phyloP scores from a whole-genome alignment of 92 coral and sea anemone species.

The Phenganax marumi region DNA sequence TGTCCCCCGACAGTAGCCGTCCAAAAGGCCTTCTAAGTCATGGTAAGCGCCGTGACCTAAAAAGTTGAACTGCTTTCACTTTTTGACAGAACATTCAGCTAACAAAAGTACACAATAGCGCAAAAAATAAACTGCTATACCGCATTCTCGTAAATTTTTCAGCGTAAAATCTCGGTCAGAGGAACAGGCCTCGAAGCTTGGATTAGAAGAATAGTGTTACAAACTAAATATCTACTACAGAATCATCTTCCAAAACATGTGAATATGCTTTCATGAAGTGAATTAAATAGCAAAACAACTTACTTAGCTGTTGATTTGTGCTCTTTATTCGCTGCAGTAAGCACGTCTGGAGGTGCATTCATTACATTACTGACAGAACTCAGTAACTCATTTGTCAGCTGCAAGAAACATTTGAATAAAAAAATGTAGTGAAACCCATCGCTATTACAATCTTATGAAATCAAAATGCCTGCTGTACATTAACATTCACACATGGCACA shows the following conservation, averaged over 20 bases:
- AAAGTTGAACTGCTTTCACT: too few relatives aligned
- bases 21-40: too few relatives aligned
- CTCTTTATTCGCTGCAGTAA: slow-evolving; percentile 18
- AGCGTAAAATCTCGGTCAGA: too few relatives aligned
- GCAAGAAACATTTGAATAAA: neutral
- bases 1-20: too few relatives aligned
- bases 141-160: too few relatives aligned
- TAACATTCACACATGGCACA: neutral
- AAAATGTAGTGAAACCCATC: neutral
- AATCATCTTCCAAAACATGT: neutral
- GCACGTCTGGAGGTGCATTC: slow-evolving; percentile 10
- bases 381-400: slow-evolving; percentile 22
- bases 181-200: too few relatives aligned
- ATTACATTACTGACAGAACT: slow-evolving; percentile 31
- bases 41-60: too few relatives aligned
- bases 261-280: neutral
- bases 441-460: neutral
- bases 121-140: too few relatives aligned
- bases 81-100: too few relatives aligned
- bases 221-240: neutral
- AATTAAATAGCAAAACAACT: neutral
- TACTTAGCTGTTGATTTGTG: slow-evolving; percentile 26
- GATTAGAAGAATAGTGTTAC: too few relatives aligned
- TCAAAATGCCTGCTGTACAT: neutral
- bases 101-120: too few relatives aligned